Evolutionary conservation across 1,140 invertebrate genomes (phyloP), one percentile per base, ranked within the genome.

Genomic region (Drosophila auraria): DNA sequence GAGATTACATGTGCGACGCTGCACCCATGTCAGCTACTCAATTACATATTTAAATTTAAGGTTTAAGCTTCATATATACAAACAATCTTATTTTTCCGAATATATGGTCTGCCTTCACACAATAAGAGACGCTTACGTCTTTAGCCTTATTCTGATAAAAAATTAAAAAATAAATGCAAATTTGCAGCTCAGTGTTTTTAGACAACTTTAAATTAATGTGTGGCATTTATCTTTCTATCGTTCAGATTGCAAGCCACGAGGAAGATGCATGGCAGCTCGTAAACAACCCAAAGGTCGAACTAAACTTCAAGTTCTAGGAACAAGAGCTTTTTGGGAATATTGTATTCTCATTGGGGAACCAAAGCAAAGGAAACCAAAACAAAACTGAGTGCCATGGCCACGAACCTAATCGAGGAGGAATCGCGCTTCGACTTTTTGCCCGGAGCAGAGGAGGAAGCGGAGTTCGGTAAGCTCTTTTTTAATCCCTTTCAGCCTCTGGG

Each of bases 391-490:
- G 49, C 8, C 62, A 83, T 81, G 86, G 82, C 70, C 44, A 51
- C 59, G 56, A 87, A 89, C 50, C 54, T 80, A 57, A 77, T 62
- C 68, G 62, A 80, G 30, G 47, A 72, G 23, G 69, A 81, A 44
- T 9, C 60, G 33, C 84, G 73, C 17, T 38, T 81, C 49, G 78
- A 89, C 54, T 44, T 89, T 14, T 53, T 89, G 78, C 84, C 84
- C 5, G 84, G 84, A 8, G 84, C 84, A 40, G 82, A 90, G 42
- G 84, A 89, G 66, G 84, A 89, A 40, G 84, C 84, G 3, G 84
- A 87, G n/a, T 87, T 87, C 38, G 84, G 84, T 89, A 66, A 89
- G 84, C 65, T 3, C 9, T 11, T 17, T 25, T 51, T 51, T 72
- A 73, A 72, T 59, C 68, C 61, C 72, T 77, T 77, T 40, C 15